A percentile compares a stretch with the other conserved stretches of the same genome.
Conservation (phyloP, 1,140 invertebrate species). For the Zaprionus camerounensis region DNA sequence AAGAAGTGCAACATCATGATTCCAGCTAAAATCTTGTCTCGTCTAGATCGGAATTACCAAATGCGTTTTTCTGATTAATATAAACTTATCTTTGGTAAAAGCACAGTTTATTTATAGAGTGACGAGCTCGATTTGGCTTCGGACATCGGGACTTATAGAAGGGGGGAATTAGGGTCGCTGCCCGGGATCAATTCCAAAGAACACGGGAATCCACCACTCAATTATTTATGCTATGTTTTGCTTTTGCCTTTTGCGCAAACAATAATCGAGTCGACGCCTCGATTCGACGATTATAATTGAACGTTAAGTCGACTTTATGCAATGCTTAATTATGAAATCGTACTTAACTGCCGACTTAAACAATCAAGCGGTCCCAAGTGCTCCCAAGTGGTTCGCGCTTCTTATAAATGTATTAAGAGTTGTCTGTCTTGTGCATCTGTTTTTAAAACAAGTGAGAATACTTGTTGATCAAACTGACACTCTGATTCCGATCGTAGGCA, state of each 20-base stretch:
- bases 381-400: constrained; percentile 14
- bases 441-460: not conserved
- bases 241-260: constrained; percentile 1
- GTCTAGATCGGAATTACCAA: constrained; percentile 22
- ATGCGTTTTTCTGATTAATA: constrained; percentile 11
- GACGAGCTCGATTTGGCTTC: not conserved
- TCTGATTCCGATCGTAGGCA: not conserved
- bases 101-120: constrained; percentile 33
- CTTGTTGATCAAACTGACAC: not conserved
- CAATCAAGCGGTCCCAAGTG: constrained; percentile 9
- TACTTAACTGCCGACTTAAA: not conserved
- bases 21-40: constrained; percentile 16
- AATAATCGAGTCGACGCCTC: not conserved
- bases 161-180: not conserved
- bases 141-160: not conserved
- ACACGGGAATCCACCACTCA: constrained; percentile 21
- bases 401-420: constrained; percentile 5
- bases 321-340: constrained; percentile 7
- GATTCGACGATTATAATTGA: constrained; percentile 21
- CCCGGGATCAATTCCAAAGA: constrained; percentile 22
- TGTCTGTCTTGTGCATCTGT: not conserved
- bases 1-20: constrained; percentile 27
- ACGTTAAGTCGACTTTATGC: constrained; percentile 11
- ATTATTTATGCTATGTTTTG: constrained; percentile 31
- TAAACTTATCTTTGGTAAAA: constrained; percentile 5